Evolutionary conservation across 2,113 vertebrate species (phyloP), one percentile per base, ranked within the genome.

Genomic region (Epinephelus fuscoguttatus): DNA sequence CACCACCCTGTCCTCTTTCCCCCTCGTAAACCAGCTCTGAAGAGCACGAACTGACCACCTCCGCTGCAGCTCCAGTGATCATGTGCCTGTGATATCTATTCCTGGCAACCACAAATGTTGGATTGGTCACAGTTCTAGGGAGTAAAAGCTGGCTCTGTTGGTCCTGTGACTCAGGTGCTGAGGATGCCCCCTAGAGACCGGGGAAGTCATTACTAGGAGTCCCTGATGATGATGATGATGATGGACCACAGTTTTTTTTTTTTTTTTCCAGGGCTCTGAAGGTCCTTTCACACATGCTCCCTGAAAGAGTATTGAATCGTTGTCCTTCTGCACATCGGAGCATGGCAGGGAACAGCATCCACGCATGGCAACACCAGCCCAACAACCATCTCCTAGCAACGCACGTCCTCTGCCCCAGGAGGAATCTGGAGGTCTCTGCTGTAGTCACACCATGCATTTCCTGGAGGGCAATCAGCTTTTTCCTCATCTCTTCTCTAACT

Each of bases 341-440:
- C 89, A 90, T 85, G 91, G 92, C 92, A 92, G 91, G 88, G 90
- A 89, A 91, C 91, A 89, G 91, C 91, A 92, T 93, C 94, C 91
- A 92, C 85, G 66, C 91, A 94, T 93, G 91, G 91, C 92, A 94
- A 92, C 94, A 85, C 86, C 88, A 88, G 93, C 92, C 93, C 88
- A 84, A 91, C 87, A 90, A 88, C 94, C 92, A 93, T 95, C 94
- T 92, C 95, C 92, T 94, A 96, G 95, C 95, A 95, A 95, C 94
- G 70, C 88, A 90, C 89, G 92, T 96, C 94, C 92, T 90, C 86
- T 84, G 89, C 94, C 95, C 94, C 94, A 90, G 92, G 94, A 94
- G 95, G 93, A 93, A 95, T 94, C 91, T 92, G 94, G 94, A 94
- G 95, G 94, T 95, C 94, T 95, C 94, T 89, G 90, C 91, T 92